Base-by-base conservation (phyloP, 1,140 invertebrate genomes). In the Drosophila sturtevanti region DNA sequence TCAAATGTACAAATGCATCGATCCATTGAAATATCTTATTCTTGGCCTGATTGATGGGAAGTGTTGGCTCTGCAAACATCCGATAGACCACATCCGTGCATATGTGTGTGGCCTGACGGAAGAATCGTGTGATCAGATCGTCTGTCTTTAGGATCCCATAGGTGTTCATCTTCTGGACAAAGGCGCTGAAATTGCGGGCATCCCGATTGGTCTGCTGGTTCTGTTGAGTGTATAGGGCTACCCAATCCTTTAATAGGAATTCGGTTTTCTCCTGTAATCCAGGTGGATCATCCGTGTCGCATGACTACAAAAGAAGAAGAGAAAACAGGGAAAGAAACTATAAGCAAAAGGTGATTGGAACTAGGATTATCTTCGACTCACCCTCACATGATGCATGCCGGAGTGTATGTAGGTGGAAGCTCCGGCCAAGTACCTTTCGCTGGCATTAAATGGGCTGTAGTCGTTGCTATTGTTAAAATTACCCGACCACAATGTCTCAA, bases 101-200 rank as follows among this genome's bases (percentile, higher is more conserved):
- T 94, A 99, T 96, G 91, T 99, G 98, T 0, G 98, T 98, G 56
- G 97, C 98, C 16, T 99, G 95, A 24, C 98, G 95, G 93, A 99
- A 99, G 93, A 99, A 99, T 68, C 98, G 92, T 0, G 98, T 98
- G 60, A 99, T 99, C 67, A 98, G 94, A 91, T 99, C 98, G 86
- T 99, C 99, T 0, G 98, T 98, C 91, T 99, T 99, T 11, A 99
- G 92, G 54, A 99, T 98, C 2, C 98, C 98, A 77, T 99, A 97
- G 65, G 97, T 94, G 86, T 99, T 99, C 98, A 99, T 98, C 92
- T 98, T 95, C 84, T 98, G 97, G 0, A 99, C 97, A 92, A 99
- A 99, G 56, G 97, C 93, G 35, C 96, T 95, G 90, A 99, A 99
- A n/a, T 98, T 97, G 89, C 98, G 98, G 4, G 97, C 96, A 92